Base-by-base conservation (phyloP, 2,888 invertebrate species). In the Zygothrica quintamaculata region DNA sequence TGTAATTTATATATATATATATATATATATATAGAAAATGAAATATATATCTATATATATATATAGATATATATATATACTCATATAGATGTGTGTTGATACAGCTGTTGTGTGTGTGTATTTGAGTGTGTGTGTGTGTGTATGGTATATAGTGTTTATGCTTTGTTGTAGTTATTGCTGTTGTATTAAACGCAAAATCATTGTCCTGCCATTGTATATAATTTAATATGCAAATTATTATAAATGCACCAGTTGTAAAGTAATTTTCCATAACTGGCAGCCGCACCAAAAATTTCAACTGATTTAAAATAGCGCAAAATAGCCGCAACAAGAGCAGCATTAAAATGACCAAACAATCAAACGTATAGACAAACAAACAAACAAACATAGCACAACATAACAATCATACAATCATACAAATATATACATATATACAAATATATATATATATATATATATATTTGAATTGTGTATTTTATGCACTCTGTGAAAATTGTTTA, bases 201-300 rank as follows among this genome's bases (percentile, higher is more conserved):
- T 84, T 79, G 68, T 68, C 34, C 73, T 68, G 62, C 59, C 62
- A 76, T 74, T 84, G 74, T 65, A 77, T 60, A 77, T 74, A 77
- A 84, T 84, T 86, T 80, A 73, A 84, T 82, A 82, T 86, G 81
- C 81, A 82, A 86, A 84, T 86, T 80, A 77, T 77, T 60, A 76
- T 85, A 85, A 80, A 82, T 82, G 82, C 67, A 81, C 84, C 82
- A 76, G 62, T 79, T 79, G 77, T 65, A 67, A 72, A 79, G 79
- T 53, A 82, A 82, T 81, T 82, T 79, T 59, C 36, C 56, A 78
- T 78, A 81, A 69, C 84, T 79, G 70, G 61, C 65, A 70, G 69
- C 72, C 71, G 82, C 57, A 64, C 52, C n/a, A n/a, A 77, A 71
- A 65, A 72, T 73, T 78, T 85, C 65, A 80, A 79, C 85, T 60